Base-by-base conservation (phyloP, 2,888 invertebrate genomes). In the Cremastinae sp. region DNA sequence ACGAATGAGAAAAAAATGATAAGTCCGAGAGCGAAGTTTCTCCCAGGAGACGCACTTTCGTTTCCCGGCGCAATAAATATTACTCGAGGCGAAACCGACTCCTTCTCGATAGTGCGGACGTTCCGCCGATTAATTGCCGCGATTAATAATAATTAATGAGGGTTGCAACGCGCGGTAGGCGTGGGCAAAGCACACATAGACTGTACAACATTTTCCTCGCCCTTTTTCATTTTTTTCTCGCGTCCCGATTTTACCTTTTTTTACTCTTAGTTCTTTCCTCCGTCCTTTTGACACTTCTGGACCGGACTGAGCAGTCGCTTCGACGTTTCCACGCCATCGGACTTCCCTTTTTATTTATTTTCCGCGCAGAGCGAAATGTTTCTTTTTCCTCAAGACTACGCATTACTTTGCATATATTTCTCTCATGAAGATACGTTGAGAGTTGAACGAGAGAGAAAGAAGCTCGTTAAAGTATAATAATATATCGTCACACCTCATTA, bases 121-220 rank as follows among this genome's bases (percentile, higher is more conserved):
- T 76, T 68, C 71, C 49, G 28, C 68, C 83, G 86, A 86, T 86
- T 86, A 85, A 86, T 85, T 83, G 83, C 81, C 73, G 72, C 83
- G 86, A 87, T 87, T 85, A 85, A 84, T 83, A 82, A 83, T 86
- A 86, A 87, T 87, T 86, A 84, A 86, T 86, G 84, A 83, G 79
- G 80, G 55, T 74, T 28, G 28, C n/a, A n/a, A n/a, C 28, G 69
- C 69, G 61, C 51, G 59, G 74, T 78, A 74, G 79, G 81, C 80
- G 78, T 79, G 80, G 80, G 80, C 81, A 78, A 79, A 71, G 53
- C 64, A 61, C 68, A 58, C 68, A 47, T 53, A 68, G 75, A 79
- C 78, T 78, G 83, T 81, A 84, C 78, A 58, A 70, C 79, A 75
- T 72, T 75, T 55, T 37, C 51, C 3, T 20, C 14, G 35, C 53